phyloP scores from a whole-genome alignment of 2,113 vertebrate genomes.

The Charina bottae region DNA sequence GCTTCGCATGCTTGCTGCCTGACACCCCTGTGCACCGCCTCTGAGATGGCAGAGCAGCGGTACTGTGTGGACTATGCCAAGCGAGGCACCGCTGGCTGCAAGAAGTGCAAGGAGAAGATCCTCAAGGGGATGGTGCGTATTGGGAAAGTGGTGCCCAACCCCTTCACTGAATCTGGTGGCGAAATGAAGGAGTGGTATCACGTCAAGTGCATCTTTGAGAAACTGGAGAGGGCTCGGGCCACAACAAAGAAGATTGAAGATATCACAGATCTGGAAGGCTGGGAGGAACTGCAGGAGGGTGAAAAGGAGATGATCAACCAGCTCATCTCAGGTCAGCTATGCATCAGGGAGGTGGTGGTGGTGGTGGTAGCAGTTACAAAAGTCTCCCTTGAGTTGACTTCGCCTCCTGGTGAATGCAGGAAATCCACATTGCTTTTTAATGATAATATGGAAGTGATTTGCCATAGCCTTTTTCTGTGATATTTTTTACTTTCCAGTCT shows the following conservation, averaged over 20 bases:
- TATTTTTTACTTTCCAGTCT: not conserved
- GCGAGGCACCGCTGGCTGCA: constrained; percentile 93
- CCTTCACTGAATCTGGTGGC: constrained; percentile 93
- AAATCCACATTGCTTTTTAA: not conserved
- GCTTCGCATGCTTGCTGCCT: not conserved
- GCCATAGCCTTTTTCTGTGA: not conserved
- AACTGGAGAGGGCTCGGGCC: constrained; percentile 90
- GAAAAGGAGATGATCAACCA: constrained; percentile 91
- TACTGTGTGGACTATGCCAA: constrained; percentile 97
- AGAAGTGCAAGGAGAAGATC: constrained; percentile 98
- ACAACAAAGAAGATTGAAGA: constrained; percentile 97
- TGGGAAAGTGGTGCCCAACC: constrained; percentile 94
- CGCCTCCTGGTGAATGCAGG: not conserved
- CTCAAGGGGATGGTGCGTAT: constrained; percentile 91
- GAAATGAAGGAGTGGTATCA: constrained; percentile 99
- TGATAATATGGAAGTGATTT: not conserved
- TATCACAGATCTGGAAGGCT: constrained; percentile 94
- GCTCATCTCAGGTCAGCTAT: constrained; percentile 81
- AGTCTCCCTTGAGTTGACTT: not conserved
- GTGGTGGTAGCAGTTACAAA: not conserved
- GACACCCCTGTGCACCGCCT: constrained; percentile 37
- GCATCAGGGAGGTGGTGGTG: not conserved
- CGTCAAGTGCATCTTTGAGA: constrained; percentile 95
- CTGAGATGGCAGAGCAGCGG: constrained; percentile 89
- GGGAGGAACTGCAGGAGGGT: constrained; percentile 90